Base-by-base conservation (phyloP, 2,888 invertebrate genomes). In the Poecilus cupreus region DNA sequence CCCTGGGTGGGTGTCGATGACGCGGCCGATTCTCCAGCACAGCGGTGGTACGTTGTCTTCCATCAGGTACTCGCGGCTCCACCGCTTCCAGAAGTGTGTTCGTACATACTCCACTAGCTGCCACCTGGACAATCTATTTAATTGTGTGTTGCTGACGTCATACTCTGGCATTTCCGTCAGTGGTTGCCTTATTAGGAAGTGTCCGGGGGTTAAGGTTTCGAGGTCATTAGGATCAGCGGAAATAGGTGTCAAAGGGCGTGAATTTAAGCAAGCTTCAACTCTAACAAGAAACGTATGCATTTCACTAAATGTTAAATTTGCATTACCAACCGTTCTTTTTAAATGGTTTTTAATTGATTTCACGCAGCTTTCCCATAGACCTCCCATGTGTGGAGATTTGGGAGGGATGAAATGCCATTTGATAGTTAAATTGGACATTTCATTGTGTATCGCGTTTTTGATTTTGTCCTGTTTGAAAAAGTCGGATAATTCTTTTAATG, bases 191-290 rank as follows among this genome's bases (percentile, higher is more conserved):
- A 39, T 39, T 39, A 39, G 39, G 3, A 39, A 39, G 2, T 39
- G 39, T 11, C 39, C 39, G n/a, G 3, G 39, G 39, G 70, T 70
- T 8, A 70, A 16, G 16, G 3, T n/a, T 39, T 39, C 10, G 39
- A 39, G 39, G 39, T 39, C 39, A 39, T 39, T 39, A 3, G 39
- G 39, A 3, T 39, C 39, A n/a, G 39, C 1, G n/a, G 39, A 11
- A 11, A 39, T 11, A 3, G 39, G 39, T 39, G n/a, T 39, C n/a
- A 39, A n/a, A 1, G 82, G 82, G 1, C 82, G 22, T 1, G 82
- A 83, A 32, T 82, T 80, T 70, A 83, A 60, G n/a, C 80, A 54
- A 0, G 77, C 54, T 32, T 83, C 83, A 4, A 83, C 76, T 20
- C n/a, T 20, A 1, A 57, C 26, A 6, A 80, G 60, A 11, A 70